phyloP scores from a whole-genome alignment of 2,888 invertebrate species.

The Coleophora flavipennella region DNA sequence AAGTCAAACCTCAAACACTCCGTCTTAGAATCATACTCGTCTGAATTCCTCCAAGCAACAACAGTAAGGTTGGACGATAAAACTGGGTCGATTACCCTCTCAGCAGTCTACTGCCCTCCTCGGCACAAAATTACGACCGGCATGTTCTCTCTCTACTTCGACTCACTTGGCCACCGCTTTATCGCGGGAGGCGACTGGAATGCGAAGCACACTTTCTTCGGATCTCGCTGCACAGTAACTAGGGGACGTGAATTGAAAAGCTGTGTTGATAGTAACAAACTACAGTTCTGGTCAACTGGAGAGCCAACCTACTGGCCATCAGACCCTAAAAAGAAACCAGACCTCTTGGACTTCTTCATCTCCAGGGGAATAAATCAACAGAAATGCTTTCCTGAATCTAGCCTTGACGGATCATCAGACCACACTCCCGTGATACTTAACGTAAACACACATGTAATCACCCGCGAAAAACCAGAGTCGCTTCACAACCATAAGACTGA shows the following conservation, averaged over 20 bases:
- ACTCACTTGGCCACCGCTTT: conserved; percentile 7
- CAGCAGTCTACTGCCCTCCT: conserved; percentile 15
- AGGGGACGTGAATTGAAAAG: conserved; percentile 8
- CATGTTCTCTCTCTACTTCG: background rate
- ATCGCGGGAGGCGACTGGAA: conserved; percentile 15
- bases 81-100: conserved; percentile 3
- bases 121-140: background rate
- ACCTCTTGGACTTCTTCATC: conserved; percentile 17
- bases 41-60: conserved; percentile 12
- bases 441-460: conserved; percentile 3
- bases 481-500: conserved; percentile 11
- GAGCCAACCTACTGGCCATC: conserved; percentile 19
- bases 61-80: conserved; percentile 7
- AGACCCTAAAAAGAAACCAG: conserved; percentile 13
- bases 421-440: conserved; percentile 18
- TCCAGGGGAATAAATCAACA: conserved; percentile 7
- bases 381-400: conserved; percentile 8
- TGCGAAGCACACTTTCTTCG: conserved; percentile 13
- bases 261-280: background rate
- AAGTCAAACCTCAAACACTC: conserved; percentile 15
- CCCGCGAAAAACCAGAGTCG: background rate
- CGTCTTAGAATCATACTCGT: conserved; percentile 1
- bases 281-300: conserved; percentile 6
- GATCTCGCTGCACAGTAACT: conserved; percentile 8
- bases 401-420: conserved; percentile 15